Evolutionary conservation across 2,888 invertebrate species (phyloP).

Genomic region (Drosophila yooni): DNA sequence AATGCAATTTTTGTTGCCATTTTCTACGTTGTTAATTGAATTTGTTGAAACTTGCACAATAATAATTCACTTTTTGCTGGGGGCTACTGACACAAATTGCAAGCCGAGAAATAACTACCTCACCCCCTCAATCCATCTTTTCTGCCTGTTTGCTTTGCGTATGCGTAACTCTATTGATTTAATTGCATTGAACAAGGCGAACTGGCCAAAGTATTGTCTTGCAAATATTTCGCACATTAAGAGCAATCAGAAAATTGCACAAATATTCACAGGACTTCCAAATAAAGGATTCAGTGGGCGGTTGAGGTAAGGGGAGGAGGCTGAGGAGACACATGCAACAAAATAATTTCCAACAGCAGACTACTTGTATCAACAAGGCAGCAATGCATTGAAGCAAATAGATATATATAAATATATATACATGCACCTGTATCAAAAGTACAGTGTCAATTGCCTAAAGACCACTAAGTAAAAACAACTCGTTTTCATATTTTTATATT

Average conservation of each 20-base stretch:
- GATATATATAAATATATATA: too few species aligned
- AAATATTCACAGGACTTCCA: constrained; percentile 6
- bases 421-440: background rate
- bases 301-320: too few species aligned
- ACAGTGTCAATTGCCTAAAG: background rate
- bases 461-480: too few species aligned
- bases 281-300: background rate
- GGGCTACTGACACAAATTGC: constrained; percentile 47
- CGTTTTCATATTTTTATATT: background rate
- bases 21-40: constrained; percentile 61
- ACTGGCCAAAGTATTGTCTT: constrained; percentile 12
- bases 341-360: constrained; percentile 8
- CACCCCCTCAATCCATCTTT: background rate
- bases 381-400: constrained; percentile 6
- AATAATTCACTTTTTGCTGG: constrained; percentile 59
- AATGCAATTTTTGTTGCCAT: constrained; percentile 63
- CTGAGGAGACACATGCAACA: background rate
- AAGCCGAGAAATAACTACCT: constrained; percentile 5
- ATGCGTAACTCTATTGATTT: constrained; percentile 66
- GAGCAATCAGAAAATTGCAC: constrained; percentile 34
- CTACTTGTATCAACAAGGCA: background rate
- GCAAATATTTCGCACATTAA: constrained; percentile 17
- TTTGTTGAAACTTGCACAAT: constrained; percentile 59
- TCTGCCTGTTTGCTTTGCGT: constrained; percentile 47
- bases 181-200: constrained; percentile 52